These are phyloP conservation scores for Macquaria australasica DNA, from an alignment of 2,113 vertebrate species.

Conservation along the genomic window DNA sequence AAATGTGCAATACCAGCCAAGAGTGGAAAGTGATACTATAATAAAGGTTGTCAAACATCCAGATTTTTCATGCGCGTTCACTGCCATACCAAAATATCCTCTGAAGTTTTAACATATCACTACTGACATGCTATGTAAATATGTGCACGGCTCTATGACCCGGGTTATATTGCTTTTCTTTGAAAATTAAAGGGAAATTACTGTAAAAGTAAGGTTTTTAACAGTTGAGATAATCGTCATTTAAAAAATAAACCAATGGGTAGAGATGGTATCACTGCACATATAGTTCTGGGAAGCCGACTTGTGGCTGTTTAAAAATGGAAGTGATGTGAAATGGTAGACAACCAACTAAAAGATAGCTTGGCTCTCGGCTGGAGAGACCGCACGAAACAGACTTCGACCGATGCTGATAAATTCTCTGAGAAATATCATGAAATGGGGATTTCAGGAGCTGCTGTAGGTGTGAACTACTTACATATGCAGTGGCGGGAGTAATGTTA, in stretches of 20 bases:
- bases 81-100: slow-evolving; percentile 15
- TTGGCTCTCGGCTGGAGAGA: not conserved
- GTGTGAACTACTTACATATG: not conserved
- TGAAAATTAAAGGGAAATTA: slow-evolving; percentile 36
- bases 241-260: slow-evolving; percentile 39
- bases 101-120: slow-evolving; percentile 33
- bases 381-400: not conserved
- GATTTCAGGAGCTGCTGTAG: not conserved
- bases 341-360: slow-evolving; percentile 13
- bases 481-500: not conserved
- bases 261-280: slow-evolving; percentile 31
- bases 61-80: slow-evolving; percentile 6
- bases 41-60: slow-evolving; percentile 2
- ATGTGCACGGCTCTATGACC: slow-evolving; percentile 15
- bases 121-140: slow-evolving; percentile 39
- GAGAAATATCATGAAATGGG: not conserved
- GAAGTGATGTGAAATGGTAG: slow-evolving; percentile 36
- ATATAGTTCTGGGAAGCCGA: slow-evolving; percentile 24
- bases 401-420: slow-evolving; percentile 1
- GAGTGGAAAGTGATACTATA: slow-evolving; percentile 15
- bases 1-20: slow-evolving; percentile 14
- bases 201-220: slow-evolving; percentile 21
- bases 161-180: slow-evolving; percentile 35
- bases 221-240: slow-evolving; percentile 28
- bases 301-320: slow-evolving; percentile 20